A percentile compares a stretch with the other conserved stretches of the same genome.
phyloP scores from a whole-genome alignment of 2,113 vertebrate genomes.

The Chaetodon auriga region DNA sequence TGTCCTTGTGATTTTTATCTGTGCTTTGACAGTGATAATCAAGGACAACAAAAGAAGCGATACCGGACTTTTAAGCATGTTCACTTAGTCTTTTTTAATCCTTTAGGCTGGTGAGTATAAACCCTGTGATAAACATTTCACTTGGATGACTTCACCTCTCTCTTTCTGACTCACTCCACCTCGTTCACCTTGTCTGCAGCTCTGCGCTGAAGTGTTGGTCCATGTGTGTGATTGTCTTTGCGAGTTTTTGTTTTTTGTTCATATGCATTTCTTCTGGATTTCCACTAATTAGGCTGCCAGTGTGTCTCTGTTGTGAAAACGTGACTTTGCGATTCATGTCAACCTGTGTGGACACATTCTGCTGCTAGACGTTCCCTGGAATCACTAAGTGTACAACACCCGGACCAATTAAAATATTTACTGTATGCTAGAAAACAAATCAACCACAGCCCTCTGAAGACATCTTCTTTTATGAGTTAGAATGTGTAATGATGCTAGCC shows the following conservation, averaged over 20 bases:
- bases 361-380: neutral
- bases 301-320: neutral
- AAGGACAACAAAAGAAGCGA: neutral
- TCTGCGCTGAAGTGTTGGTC: neutral
- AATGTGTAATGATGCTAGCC: neutral
- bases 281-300: neutral
- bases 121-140: neutral
- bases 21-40: slow-evolving; percentile 21
- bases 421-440: neutral
- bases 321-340: neutral
- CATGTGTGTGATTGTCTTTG: neutral
- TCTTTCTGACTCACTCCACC: neutral
- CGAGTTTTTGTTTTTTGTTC: neutral
- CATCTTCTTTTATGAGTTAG: neutral
- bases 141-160: neutral
- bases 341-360: neutral
- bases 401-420: neutral
- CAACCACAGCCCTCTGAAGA: neutral
- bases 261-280: neutral
- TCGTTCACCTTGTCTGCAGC: neutral
- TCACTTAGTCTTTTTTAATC: neutral
- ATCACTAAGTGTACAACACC: neutral
- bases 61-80: neutral
- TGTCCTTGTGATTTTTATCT: slow-evolving; percentile 18
- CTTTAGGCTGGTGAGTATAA: neutral